Base-by-base conservation (phyloP, 1,140 invertebrate genomes). In the Caenorhabditis briggsae region DNA sequence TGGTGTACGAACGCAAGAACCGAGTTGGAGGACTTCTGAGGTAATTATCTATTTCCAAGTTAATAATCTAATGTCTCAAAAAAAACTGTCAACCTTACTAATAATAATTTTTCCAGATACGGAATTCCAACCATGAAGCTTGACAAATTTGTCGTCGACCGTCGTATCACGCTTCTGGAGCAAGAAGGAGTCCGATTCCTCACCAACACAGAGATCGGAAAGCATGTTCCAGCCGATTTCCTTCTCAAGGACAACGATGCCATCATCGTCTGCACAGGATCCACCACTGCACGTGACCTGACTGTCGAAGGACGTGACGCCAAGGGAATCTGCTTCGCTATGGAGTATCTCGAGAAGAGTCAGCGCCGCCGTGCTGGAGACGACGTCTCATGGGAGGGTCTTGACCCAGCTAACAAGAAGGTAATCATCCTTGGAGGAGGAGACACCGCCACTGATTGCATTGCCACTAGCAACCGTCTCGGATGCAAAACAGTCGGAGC, bases 361-460 rank as follows among this genome's bases (percentile, higher is more conserved):
- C 98, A 99, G 93, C 97, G 98, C 93, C 96, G 96, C 89, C 97
- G 98, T 93, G 95, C 96, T 93, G 96, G 96, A 8, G 94, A 95
- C 89, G 91, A 93, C 82, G 90, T 94, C 18, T 93, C 94, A 59
- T 93, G 93, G 87, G 89, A 94, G 90, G 91, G 94, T 61, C 94
- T 96, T 50, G 94, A 95, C 58, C 97, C 98, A 20, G 96, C 97
- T 92, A 96, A 96, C 90, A 99, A 98, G 93, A 94, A 98, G 93
- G 97, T 99, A 6, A 95, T 99, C 88, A 95, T 99, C 85, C 97
- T 99, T 90, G 98, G 98, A 25, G 98, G 98, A 16, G 98, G 98
- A 43, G 98, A 99, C 93, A 99, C 98, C n/a, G 98, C 98, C 0
- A 97, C 96, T 93, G 98, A 99, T 94, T 99, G 98, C 92, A 99